These are phyloP conservation scores for Zygaena filipendulae DNA, from an alignment of 2,888 invertebrate species.

Conservation along the genomic window DNA sequence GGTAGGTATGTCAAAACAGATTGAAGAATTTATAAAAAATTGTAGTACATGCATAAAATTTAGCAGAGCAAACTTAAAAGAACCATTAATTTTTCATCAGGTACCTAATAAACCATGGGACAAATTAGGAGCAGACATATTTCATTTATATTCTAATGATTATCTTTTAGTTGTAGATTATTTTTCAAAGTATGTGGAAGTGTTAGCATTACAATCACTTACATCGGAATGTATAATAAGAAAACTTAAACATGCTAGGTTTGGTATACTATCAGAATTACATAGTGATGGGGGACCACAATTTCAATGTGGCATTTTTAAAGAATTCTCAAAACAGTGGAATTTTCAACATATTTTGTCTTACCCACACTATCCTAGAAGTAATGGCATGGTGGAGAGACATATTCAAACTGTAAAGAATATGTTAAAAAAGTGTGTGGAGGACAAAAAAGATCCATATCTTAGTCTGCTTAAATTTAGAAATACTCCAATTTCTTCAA, in stretches of 20 bases:
- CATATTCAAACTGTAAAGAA: constrained; percentile 3
- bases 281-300: constrained; percentile 1
- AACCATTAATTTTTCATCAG: constrained; percentile 7
- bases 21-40: constrained; percentile 3
- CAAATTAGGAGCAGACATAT: constrained; percentile 3
- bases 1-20: constrained; percentile 6
- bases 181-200: too few relatives aligned
- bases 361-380: constrained; percentile 2
- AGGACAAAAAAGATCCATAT: constrained; percentile 1
- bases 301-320: constrained; percentile 1
- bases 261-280: background rate
- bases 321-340: constrained; percentile 1
- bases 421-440: background rate
- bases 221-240: background rate
- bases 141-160: background rate
- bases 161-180: constrained; percentile 4
- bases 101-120: constrained; percentile 13
- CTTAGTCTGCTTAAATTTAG: background rate
- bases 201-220: too few relatives aligned
- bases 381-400: constrained; percentile 2
- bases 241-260: constrained; percentile 1
- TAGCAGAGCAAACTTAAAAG: constrained; percentile 3
- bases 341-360: constrained; percentile 1
- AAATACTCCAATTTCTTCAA: background rate
- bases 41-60: constrained; percentile 5